Percentiles rank a stretch among this genome's conserved stretches.
These are phyloP conservation scores for Drosophila mercatorum DNA, from an alignment of 2,888 invertebrate species.

Conservation along the genomic window DNA sequence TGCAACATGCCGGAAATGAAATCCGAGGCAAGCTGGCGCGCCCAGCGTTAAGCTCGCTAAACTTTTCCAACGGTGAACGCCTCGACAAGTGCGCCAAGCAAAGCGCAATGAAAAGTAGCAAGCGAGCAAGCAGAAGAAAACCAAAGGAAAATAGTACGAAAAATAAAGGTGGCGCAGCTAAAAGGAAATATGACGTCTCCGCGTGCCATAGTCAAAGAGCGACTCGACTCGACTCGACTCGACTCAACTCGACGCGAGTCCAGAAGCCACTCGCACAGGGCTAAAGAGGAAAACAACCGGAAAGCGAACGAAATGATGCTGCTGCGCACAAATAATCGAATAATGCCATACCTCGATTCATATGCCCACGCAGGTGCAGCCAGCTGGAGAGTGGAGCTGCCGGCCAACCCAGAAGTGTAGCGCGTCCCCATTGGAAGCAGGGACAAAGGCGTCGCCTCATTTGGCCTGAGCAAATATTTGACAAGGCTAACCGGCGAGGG, in stretches of 20 bases:
- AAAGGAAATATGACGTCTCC: conserved; percentile 70
- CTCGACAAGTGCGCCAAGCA: conserved; percentile 67
- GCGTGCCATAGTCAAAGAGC: conserved; percentile 62
- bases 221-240: conserved; percentile 35
- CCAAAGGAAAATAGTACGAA: conserved; percentile 1
- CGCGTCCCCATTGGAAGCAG: conserved; percentile 31
- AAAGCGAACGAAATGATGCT: conserved; percentile 74
- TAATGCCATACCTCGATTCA: conserved; percentile 44
- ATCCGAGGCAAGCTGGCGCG: conserved; percentile 74
- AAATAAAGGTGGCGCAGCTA: conserved; percentile 21
- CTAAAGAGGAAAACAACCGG: conserved; percentile 68
- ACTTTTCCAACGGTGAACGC: conserved; percentile 70
- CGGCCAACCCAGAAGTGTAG: conserved; percentile 2
- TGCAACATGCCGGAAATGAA: conserved; percentile 81
- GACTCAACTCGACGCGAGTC: conserved; percentile 28
- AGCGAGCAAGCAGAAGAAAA: conserved; percentile 8
- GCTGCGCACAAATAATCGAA: conserved; percentile 78
- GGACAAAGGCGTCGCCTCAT: conserved; percentile 62
- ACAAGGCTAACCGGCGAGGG: conserved; percentile 42
- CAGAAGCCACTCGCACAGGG: conserved; percentile 31
- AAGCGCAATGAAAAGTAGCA: conserved; percentile 12
- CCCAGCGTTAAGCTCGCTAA: conserved; percentile 60
- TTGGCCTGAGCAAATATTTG: conserved; percentile 69
- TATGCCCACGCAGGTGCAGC: conserved; percentile 1
- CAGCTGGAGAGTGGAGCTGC: conserved; percentile 5